Conservation (phyloP, 2,888 invertebrate species). For the Cremastobaeus sp. region DNA sequence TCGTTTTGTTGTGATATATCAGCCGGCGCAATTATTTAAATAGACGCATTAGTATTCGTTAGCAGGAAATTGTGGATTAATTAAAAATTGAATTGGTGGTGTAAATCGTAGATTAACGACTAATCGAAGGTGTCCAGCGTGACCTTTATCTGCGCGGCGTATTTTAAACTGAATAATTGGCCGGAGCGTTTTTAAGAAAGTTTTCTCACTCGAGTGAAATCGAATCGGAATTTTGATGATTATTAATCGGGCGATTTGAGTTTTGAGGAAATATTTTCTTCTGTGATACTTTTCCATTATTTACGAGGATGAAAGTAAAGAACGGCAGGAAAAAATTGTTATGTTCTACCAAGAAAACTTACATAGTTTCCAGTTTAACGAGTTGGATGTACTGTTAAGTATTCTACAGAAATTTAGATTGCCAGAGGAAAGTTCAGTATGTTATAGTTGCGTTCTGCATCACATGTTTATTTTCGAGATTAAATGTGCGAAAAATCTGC, state of each 20-base stretch:
- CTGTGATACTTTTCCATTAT: slow-evolving; percentile 16
- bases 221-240: slow-evolving; percentile 16
- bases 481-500: too few relatives aligned
- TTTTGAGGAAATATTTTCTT: slow-evolving; percentile 7
- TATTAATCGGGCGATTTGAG: background rate
- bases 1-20: slow-evolving; percentile 45
- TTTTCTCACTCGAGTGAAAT: slow-evolving; percentile 11
- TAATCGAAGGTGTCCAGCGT: slow-evolving; percentile 19
- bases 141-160: too few relatives aligned
- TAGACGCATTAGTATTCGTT: slow-evolving; percentile 32
- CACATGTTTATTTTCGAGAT: slow-evolving; percentile 61
- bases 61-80: slow-evolving; percentile 30
- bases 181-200: slow-evolving; percentile 13
- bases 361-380: slow-evolving; percentile 63
- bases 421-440: slow-evolving; percentile 62
- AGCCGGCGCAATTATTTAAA: slow-evolving; percentile 42
- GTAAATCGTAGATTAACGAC: slow-evolving; percentile 15
- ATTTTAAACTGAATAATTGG: too few relatives aligned
- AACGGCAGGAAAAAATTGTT: slow-evolving; percentile 13
- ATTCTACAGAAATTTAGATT: slow-evolving; percentile 47
- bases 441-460: slow-evolving; percentile 59
- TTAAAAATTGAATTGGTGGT: slow-evolving; percentile 17
- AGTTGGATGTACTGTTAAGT: slow-evolving; percentile 60
- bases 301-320: slow-evolving; percentile 21
- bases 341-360: slow-evolving; percentile 46